phyloP scores from a whole-genome alignment of 2,888 invertebrate species.

The Autographa pulchrina region DNA sequence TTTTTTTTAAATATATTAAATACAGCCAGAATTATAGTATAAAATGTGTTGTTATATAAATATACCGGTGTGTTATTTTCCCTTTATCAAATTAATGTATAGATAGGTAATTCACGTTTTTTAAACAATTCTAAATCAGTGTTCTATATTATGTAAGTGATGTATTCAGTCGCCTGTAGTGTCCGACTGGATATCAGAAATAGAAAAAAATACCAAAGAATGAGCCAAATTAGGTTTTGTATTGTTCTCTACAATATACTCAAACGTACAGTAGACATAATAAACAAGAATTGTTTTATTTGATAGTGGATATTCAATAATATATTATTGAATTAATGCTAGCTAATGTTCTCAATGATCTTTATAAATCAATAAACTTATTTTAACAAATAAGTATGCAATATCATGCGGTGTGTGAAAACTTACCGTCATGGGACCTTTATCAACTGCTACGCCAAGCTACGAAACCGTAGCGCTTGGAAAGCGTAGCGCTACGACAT shows the following conservation, averaged over 20 bases:
- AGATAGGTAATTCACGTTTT: constrained; percentile 51
- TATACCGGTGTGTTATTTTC: constrained; percentile 44
- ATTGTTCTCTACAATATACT: too few species aligned
- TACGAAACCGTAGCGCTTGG: neutral
- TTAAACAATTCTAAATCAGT: constrained; percentile 43
- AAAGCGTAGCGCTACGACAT: neutral
- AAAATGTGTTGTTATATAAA: constrained; percentile 35
- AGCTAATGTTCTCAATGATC: too few species aligned
- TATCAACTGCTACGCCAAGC: neutral
- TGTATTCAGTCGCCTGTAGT: constrained; percentile 20
- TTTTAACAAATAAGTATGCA: too few species aligned
- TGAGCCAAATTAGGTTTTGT: too few species aligned
- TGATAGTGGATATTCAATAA: too few species aligned
- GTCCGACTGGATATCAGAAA: constrained; percentile 26
- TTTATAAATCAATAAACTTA: too few species aligned
- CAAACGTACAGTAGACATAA: too few species aligned
- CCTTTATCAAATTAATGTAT: constrained; percentile 41
- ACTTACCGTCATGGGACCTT: too few species aligned
- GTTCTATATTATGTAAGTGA: constrained; percentile 40
- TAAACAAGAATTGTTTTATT: too few species aligned
- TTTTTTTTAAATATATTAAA: neutral
- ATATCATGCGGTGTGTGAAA: too few species aligned
- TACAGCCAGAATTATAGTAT: constrained; percentile 35
- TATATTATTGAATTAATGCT: too few species aligned
- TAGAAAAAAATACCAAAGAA: neutral